Evolutionary conservation across 2,113 vertebrate genomes (phyloP).

Genomic region (Anolis carolinensis): DNA sequence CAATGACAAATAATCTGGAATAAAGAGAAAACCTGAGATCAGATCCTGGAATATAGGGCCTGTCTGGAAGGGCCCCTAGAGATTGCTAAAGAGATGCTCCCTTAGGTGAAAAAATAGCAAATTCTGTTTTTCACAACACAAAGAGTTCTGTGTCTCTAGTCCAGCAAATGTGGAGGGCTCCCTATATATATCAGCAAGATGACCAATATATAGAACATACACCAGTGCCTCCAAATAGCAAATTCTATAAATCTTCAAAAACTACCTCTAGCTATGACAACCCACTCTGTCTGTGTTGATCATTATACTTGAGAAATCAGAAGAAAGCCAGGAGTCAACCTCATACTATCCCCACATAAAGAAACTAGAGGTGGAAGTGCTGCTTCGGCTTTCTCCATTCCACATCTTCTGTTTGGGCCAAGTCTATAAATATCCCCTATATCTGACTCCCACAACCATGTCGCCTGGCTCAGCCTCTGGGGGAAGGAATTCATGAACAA

Average conservation of each 20-base stretch:
- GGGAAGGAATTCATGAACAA: slow-evolving; percentile 15
- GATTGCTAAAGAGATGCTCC: no score
- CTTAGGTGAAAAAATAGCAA: no score
- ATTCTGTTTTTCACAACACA: no score
- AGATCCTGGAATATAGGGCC: no score
- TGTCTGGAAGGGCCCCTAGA: no score
- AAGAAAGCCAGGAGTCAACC: background rate
- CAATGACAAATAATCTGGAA: no score
- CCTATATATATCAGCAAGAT: background rate
- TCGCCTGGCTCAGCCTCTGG: slow-evolving; percentile 12
- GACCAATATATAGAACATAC: background rate
- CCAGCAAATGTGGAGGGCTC: no score
- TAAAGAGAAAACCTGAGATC: no score
- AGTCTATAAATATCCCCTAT: slow-evolving; percentile 16
- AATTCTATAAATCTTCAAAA: background rate
- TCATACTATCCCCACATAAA: background rate
- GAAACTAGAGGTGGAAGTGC: background rate
- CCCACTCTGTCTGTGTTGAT: background rate
- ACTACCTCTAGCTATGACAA: background rate
- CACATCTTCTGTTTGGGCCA: background rate
- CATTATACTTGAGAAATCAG: background rate
- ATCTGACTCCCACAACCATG: slow-evolving; percentile 3
- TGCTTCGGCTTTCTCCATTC: background rate
- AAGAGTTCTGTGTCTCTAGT: no score
- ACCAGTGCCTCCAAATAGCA: background rate